Conservation (phyloP, 2,888 invertebrate genomes). For the Latrodectus elegans region DNA sequence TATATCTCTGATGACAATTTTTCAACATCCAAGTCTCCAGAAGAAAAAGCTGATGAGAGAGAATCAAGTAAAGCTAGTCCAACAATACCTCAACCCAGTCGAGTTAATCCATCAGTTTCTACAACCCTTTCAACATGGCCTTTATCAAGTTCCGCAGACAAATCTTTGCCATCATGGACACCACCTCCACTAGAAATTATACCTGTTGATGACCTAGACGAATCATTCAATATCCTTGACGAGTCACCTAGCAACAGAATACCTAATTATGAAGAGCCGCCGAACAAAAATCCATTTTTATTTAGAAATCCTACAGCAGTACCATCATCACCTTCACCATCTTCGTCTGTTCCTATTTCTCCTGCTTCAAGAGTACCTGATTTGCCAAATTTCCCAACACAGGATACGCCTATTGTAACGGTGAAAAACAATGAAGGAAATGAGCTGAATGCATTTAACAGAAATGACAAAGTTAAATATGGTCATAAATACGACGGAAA, state of each 20-base stretch:
- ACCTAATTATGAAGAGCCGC: conserved; percentile 54
- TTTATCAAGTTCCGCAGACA: conserved; percentile 11
- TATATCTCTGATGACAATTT: conserved; percentile 43
- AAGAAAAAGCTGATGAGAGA: not conserved
- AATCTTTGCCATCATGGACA: conserved; percentile 52
- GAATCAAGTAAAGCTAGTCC: not conserved
- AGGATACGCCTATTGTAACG: conserved; percentile 49
- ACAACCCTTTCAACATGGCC: conserved; percentile 21
- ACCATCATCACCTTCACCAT: conserved; percentile 3
- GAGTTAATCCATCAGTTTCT: conserved; percentile 1
- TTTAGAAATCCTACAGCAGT: conserved; percentile 5
- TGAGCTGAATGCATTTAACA: conserved; percentile 35
- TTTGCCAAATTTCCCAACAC: conserved; percentile 26
- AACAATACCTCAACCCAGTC: conserved; percentile 29
- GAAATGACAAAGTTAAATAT: conserved; percentile 63
- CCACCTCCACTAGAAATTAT: conserved; percentile 64
- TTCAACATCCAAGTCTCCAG: conserved; percentile 12
- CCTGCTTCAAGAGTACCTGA: conserved; percentile 16
- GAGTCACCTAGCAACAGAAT: conserved; percentile 63
- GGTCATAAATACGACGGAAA: conserved; percentile 62
- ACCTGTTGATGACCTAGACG: conserved; percentile 58
- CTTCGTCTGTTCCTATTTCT: conserved; percentile 1
- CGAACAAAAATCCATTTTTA: conserved; percentile 35
- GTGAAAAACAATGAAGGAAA: conserved; percentile 32
- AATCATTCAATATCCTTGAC: conserved; percentile 49